Evolutionary conservation across 2,888 invertebrate genomes (phyloP).

Genomic region (Venusia cambrica): DNA sequence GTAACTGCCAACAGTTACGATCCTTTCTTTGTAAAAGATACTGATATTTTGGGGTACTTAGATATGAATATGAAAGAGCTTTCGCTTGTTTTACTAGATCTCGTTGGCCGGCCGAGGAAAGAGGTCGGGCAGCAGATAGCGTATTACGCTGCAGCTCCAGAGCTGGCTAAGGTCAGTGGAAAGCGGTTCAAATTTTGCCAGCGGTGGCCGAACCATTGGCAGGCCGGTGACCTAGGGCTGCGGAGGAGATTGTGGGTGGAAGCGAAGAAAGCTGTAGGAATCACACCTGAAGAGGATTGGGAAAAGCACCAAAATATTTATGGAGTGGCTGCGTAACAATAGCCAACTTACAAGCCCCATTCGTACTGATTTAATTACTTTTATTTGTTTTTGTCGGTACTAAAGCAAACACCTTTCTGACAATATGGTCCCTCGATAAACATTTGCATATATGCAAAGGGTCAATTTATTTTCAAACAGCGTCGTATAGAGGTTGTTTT

Average conservation of each 20-base stretch:
- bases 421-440: too few relatives aligned
- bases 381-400: too few relatives aligned
- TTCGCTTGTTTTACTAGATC: constrained; percentile 5
- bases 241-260: constrained; percentile 53
- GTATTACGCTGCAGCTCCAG: constrained; percentile 53
- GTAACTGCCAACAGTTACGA: constrained; percentile 85
- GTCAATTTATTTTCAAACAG: too few relatives aligned
- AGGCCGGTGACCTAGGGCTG: constrained; percentile 42
- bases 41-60: constrained; percentile 32
- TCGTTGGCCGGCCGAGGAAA: constrained; percentile 56
- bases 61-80: constrained; percentile 4
- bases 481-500: too few relatives aligned
- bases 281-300: constrained; percentile 47
- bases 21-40: constrained; percentile 60
- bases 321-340: too few relatives aligned
- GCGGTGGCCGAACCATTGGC: constrained; percentile 55
- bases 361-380: too few relatives aligned
- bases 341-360: too few relatives aligned
- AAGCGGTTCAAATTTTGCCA: constrained; percentile 58
- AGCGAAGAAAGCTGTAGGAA: constrained; percentile 54
- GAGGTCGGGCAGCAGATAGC: constrained; percentile 58
- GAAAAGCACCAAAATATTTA: too few relatives aligned
- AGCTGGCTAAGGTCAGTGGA: constrained; percentile 49
- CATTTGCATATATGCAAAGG: too few relatives aligned
- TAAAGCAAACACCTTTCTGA: too few relatives aligned